Conservation (phyloP, 2,888 invertebrate genomes). For the Habroteleia sp. region DNA sequence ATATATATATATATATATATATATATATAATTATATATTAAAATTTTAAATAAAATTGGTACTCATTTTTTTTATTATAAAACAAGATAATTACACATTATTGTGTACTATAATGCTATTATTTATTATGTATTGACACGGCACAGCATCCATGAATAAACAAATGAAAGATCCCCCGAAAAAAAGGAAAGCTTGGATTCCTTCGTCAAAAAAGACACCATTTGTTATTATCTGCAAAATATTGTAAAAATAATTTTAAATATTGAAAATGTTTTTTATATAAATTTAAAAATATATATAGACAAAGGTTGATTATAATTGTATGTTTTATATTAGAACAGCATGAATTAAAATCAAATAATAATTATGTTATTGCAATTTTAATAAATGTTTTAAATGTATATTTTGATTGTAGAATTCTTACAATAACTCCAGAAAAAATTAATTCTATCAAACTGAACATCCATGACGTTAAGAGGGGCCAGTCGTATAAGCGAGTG, state of each 20-base stretch:
- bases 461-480: slow-evolving; percentile 31
- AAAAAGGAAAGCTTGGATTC: slow-evolving; percentile 13
- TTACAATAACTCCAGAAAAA: slow-evolving; percentile 44
- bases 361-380: no score
- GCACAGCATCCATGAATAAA: slow-evolving; percentile 12
- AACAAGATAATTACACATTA: slow-evolving; percentile 5
- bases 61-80: no score
- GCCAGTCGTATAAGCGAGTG: slow-evolving; percentile 21
- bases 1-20: no score
- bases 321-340: no score
- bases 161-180: slow-evolving; percentile 24
- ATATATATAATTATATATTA: no score
- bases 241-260: background rate
- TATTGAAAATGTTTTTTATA: background rate
- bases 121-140: slow-evolving; percentile 14
- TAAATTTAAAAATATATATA: background rate
- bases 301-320: background rate
- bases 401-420: slow-evolving; percentile 2
- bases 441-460: slow-evolving; percentile 38
- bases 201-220: background rate
- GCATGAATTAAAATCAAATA: no score
- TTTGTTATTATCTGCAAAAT: slow-evolving; percentile 20
- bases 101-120: slow-evolving; percentile 9
- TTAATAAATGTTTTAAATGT: no score
- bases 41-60: no score